Conservation (phyloP, 2,113 vertebrate genomes). For the Campylomormyrus tamandua region DNA sequence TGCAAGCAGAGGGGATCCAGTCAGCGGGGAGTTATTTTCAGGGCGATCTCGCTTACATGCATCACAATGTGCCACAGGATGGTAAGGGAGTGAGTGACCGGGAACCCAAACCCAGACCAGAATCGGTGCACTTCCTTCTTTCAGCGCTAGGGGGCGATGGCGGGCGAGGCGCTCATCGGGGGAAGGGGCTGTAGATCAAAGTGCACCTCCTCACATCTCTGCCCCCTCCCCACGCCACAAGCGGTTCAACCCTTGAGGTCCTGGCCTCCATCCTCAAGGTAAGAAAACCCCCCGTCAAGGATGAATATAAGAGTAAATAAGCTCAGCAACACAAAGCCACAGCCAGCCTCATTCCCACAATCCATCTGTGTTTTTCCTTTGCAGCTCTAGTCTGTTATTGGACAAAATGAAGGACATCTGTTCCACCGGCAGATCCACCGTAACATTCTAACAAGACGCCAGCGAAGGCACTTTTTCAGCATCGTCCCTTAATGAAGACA, state of each 20-base stretch:
- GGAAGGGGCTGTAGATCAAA: slow-evolving; percentile 45
- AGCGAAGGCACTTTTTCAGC: slow-evolving; percentile 34
- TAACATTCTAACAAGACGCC: slow-evolving; percentile 48
- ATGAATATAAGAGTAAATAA: slow-evolving; percentile 66
- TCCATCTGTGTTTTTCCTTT: slow-evolving; percentile 44
- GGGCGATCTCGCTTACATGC: background rate
- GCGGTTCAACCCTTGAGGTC: slow-evolving; percentile 56
- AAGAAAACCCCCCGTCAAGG: slow-evolving; percentile 50
- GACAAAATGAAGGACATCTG: slow-evolving; percentile 53
- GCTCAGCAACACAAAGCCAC: slow-evolving; percentile 50
- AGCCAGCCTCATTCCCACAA: slow-evolving; percentile 42
- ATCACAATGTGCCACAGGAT: background rate
- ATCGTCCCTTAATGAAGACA: slow-evolving; percentile 56
- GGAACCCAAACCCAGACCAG: background rate
- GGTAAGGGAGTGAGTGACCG: background rate
- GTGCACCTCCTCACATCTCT: slow-evolving; percentile 43
- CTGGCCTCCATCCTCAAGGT: slow-evolving; percentile 51
- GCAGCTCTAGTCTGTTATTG: slow-evolving; percentile 48
- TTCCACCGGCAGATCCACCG: slow-evolving; percentile 46
- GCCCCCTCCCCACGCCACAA: slow-evolving; percentile 63
- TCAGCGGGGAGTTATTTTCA: background rate
- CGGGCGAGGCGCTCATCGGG: background rate
- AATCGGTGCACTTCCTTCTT: background rate
- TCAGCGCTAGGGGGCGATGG: background rate
- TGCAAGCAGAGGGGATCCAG: background rate